Evolutionary conservation across 1,140 invertebrate species (phyloP).

Genomic region (Reticulitermes speratus): DNA sequence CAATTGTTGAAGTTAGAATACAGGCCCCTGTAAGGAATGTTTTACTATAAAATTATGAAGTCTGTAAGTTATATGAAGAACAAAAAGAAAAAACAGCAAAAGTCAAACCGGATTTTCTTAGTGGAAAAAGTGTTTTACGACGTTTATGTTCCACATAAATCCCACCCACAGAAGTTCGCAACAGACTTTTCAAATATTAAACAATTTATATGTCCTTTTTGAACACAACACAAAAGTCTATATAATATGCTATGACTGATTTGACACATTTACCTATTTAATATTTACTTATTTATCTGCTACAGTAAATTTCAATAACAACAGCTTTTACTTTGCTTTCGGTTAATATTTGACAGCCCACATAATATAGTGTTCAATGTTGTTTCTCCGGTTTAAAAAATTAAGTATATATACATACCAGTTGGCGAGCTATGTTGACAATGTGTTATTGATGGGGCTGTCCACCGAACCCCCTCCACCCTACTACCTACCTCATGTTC

Average conservation of each 20-base stretch:
- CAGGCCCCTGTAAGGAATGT: too few relatives aligned
- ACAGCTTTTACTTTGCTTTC: background rate
- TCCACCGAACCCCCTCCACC: background rate
- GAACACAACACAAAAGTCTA: background rate
- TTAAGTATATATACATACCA: constrained; percentile 13
- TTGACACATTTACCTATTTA: background rate
- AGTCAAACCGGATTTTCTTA: background rate
- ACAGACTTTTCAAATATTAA: background rate
- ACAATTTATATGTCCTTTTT: background rate
- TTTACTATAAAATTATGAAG: too few relatives aligned
- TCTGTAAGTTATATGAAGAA: too few relatives aligned
- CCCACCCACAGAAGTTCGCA: background rate
- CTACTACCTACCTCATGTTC: background rate
- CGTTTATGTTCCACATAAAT: background rate
- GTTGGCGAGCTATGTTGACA: background rate
- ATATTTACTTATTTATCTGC: constrained; percentile 15
- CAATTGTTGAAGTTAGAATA: too few relatives aligned
- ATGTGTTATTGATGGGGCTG: background rate
- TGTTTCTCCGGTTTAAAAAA: constrained; percentile 13
- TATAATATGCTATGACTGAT: background rate
- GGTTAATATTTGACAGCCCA: background rate
- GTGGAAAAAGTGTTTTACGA: background rate
- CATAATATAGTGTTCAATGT: background rate
- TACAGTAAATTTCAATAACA: background rate
- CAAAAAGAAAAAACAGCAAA: background rate